Conservation (phyloP, 2,797 vertebrate genomes). For the Fundulus diaphanus region DNA sequence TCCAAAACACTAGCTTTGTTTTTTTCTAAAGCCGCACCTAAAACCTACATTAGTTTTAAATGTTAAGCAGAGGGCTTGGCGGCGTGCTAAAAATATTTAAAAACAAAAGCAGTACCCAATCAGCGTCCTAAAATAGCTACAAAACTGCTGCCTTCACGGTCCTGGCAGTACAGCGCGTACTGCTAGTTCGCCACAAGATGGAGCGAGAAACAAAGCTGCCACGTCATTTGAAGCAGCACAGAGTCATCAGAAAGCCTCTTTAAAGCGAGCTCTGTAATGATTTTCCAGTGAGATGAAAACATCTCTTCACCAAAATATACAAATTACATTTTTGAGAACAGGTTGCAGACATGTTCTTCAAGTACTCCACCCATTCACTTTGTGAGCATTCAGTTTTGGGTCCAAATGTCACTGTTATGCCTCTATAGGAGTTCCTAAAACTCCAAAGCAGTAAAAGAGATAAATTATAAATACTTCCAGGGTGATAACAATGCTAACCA, state of each 20-base stretch:
- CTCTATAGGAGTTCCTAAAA: background rate
- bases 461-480: background rate
- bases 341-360: background rate
- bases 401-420: background rate
- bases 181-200: constrained; percentile 14
- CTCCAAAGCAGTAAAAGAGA: background rate
- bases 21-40: background rate
- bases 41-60: background rate
- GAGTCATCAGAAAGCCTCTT: background rate
- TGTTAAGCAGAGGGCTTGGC: background rate
- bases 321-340: background rate
- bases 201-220: background rate
- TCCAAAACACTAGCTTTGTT: background rate
- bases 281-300: background rate
- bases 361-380: background rate
- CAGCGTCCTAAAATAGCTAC: background rate
- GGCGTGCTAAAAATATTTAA: background rate
- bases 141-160: background rate
- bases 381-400: background rate
- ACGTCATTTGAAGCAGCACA: background rate
- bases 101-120: background rate
- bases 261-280: background rate
- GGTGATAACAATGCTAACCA: background rate
- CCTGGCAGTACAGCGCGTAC: background rate
- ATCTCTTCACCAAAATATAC: background rate